Evolutionary conservation across 2,888 invertebrate species (phyloP).

Genomic region (Crepidodera aurea): DNA sequence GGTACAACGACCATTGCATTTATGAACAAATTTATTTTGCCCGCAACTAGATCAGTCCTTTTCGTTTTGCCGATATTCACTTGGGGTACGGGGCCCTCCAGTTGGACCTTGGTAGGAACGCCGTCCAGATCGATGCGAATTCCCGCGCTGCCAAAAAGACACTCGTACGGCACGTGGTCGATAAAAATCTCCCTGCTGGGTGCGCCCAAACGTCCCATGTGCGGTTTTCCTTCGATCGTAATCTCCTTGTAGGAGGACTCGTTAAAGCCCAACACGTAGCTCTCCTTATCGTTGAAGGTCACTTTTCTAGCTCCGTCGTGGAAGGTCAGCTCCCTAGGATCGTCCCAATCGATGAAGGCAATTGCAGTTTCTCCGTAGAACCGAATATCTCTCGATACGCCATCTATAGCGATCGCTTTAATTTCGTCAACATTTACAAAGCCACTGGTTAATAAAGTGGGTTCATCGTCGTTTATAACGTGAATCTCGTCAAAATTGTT

Average conservation of each 20-base stretch:
- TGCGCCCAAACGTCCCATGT: slow-evolving; percentile 87
- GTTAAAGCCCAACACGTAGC: slow-evolving; percentile 70
- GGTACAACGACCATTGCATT: slow-evolving; percentile 82
- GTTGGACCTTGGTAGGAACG: slow-evolving; percentile 77
- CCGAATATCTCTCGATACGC: slow-evolving; percentile 79
- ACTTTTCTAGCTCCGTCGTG: slow-evolving; percentile 76
- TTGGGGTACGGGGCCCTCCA: slow-evolving; percentile 92
- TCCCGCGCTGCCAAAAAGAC: slow-evolving; percentile 90
- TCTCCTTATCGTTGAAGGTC: slow-evolving; percentile 79
- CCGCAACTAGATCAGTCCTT: slow-evolving; percentile 83
- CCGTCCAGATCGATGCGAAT: slow-evolving; percentile 82
- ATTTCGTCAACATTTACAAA: slow-evolving; percentile 72
- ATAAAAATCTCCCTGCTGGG: slow-evolving; percentile 92
- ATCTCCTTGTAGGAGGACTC: slow-evolving; percentile 77
- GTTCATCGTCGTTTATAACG: slow-evolving; percentile 7
- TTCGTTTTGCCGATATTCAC: slow-evolving; percentile 86
- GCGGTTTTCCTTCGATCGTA: slow-evolving; percentile 75
- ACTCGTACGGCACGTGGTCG: slow-evolving; percentile 88
- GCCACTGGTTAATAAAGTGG: slow-evolving; percentile 9
- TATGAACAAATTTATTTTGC: slow-evolving; percentile 84
- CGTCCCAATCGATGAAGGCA: slow-evolving; percentile 85
- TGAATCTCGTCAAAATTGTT: neutral
- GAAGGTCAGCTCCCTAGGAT: slow-evolving; percentile 86
- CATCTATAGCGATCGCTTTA: slow-evolving; percentile 84
- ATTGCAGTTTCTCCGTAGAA: slow-evolving; percentile 88